A percentile compares a stretch with the other conserved stretches of the same genome.
Conservation (phyloP, 2,797 vertebrate species). For the Chromis chromis region DNA sequence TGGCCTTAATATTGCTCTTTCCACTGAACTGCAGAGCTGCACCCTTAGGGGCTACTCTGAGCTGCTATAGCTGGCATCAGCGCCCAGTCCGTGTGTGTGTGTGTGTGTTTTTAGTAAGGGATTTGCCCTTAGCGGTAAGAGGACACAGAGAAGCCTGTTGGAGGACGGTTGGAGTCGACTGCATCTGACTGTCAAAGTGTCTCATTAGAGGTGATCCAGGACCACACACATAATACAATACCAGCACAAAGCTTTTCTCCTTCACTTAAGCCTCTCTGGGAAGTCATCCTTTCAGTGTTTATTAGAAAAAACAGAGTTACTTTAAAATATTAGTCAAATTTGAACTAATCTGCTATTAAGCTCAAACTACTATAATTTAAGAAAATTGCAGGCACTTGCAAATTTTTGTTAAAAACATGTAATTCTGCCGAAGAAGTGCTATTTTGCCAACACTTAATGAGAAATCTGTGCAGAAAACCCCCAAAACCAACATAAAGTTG, state of each 20-base stretch:
- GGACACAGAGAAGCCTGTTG: constrained; percentile 14
- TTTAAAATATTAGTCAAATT: neutral
- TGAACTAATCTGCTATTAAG: too few species aligned
- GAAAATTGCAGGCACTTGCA: constrained; percentile 1
- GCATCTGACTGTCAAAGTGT: constrained; percentile 29
- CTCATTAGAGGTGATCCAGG: constrained; percentile 36
- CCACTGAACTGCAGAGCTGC: constrained; percentile 27
- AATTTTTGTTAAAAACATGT: constrained; percentile 1
- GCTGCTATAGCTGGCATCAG: constrained; percentile 38
- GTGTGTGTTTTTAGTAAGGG: constrained; percentile 13
- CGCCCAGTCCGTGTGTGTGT: constrained; percentile 21
- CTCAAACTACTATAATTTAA: constrained; percentile 2
- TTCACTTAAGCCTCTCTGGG: neutral
- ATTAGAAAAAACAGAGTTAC: neutral
- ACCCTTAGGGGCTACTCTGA: constrained; percentile 37
- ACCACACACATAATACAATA: neutral
- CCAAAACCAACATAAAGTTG: neutral
- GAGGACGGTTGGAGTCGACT: constrained; percentile 10
- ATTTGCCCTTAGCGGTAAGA: constrained; percentile 11
- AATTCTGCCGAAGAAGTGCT: neutral
- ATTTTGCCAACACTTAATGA: neutral
- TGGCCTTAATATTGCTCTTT: constrained; percentile 48
- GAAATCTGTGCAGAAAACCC: neutral
- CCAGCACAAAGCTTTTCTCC: neutral
- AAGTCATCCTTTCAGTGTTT: neutral